Base-by-base conservation (phyloP, 2,888 invertebrate genomes). In the Callimorpha dominula region DNA sequence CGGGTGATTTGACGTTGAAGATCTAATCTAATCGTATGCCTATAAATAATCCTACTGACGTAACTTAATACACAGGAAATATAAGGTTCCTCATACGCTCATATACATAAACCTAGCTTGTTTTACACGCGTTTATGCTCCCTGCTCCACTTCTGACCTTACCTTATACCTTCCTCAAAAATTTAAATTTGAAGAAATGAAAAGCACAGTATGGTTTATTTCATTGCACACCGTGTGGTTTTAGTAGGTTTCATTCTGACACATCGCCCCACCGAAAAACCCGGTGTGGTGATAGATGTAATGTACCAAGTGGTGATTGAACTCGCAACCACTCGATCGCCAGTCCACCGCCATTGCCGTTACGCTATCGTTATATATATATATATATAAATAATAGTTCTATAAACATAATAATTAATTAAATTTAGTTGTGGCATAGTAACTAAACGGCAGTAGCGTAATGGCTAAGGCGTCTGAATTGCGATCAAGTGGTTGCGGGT, bases 21-120 rank as follows among this genome's bases (percentile, higher is more conserved):
- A 68, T 70, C 42, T 76, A 67, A 83, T 77, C 80, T 81, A 68
- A 83, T 83, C 84, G 8, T 14, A 31, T 31, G 31, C 31, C 15
- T 40, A 52, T 60, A 17, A n/a, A 62, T 80, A 78, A 82, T 78
- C 81, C 78, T 46, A 6, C 52, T 49, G 52, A 57, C 42, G 49
- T 79, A 79, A 83, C 76, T 73, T 6, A 62, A 60, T 40, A 43
- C 9, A 65, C 64, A 75, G 67, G 68, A 71, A 70, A 64, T 42
- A 66, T 62, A 52, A 52, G 52, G 66, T 65, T 66, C 64, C 54
- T 60, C 46, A 15, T 46, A 46, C 46, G 17, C 6, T 31, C 20
- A 20, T 20, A 60, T 12, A 31, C 31, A 60, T 31, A 31, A 31
- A 31, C 4, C 5, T 20, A 31, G 57, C 1, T 31, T 20, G 12